Evolutionary conservation across 2,797 vertebrate species (phyloP).

Genomic region (Cyclura pinguis): DNA sequence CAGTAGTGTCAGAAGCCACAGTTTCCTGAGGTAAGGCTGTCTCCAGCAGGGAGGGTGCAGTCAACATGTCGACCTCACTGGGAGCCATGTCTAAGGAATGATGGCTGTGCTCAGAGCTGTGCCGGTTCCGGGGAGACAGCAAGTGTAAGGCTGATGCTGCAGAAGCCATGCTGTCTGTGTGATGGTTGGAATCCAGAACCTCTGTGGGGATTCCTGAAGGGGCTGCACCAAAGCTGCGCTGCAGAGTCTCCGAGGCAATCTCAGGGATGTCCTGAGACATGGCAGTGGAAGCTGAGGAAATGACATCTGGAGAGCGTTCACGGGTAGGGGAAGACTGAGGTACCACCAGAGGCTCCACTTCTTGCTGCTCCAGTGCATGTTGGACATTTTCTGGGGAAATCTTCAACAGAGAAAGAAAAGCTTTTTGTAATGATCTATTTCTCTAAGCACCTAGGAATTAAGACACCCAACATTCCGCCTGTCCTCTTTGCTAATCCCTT

Average conservation of each 20-base stretch:
- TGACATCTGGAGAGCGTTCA: constrained; percentile 95
- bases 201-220: constrained; percentile 66
- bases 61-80: constrained; percentile 86
- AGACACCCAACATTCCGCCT: background rate
- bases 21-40: constrained; percentile 91
- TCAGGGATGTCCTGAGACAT: constrained; percentile 97
- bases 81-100: constrained; percentile 87
- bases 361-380: constrained; percentile 86
- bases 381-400: constrained; percentile 79
- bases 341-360: constrained; percentile 88
- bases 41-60: constrained; percentile 90
- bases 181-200: constrained; percentile 81
- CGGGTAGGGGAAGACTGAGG: constrained; percentile 92
- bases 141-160: constrained; percentile 93
- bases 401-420: constrained; percentile 52
- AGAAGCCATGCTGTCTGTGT: constrained; percentile 93
- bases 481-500: background rate
- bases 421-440: background rate
- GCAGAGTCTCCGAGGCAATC: constrained; percentile 93
- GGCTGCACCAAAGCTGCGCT: constrained; percentile 77
- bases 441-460: background rate
- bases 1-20: constrained; percentile 77
- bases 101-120: constrained; percentile 82
- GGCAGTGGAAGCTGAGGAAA: constrained; percentile 96
- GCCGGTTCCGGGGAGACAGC: constrained; percentile 88